Evolutionary conservation across 2,113 vertebrate species (phyloP).

Genomic region (Odobenus rosmarus): DNA sequence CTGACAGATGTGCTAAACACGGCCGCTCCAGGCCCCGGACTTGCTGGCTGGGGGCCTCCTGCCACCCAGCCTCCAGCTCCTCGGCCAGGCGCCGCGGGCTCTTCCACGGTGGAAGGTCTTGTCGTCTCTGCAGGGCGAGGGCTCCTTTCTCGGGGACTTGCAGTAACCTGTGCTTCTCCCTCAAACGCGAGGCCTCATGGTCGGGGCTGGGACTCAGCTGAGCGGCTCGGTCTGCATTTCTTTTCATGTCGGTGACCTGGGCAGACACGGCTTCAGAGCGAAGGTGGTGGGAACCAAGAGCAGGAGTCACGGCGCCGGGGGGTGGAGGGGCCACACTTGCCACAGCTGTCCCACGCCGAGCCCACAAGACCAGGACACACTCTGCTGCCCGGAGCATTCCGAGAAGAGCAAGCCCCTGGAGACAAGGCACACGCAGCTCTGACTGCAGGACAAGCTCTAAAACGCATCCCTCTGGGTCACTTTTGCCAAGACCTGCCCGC

Average conservation of each 20-base stretch:
- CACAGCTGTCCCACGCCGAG: background rate
- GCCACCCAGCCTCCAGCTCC: background rate
- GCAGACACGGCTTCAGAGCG: background rate
- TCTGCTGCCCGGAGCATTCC: fast-evolving
- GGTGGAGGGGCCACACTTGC: background rate
- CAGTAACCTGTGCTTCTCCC: background rate
- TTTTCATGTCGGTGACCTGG: background rate
- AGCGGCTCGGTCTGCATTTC: fast-evolving
- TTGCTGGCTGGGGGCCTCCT: background rate
- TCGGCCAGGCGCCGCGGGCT: background rate
- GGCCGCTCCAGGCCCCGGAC: background rate
- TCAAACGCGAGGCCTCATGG: fast-evolving
- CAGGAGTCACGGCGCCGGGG: fast-evolving
- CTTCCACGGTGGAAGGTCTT: fast-evolving
- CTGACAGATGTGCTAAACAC: fast-evolving
- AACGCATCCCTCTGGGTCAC: fast-evolving
- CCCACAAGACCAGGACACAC: background rate
- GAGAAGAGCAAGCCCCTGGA: background rate
- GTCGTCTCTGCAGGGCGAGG: fast-evolving
- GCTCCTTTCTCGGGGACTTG: background rate
- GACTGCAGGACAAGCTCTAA: fast-evolving
- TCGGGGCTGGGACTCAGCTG: fast-evolving
- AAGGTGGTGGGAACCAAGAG: background rate
- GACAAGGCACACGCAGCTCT: background rate
- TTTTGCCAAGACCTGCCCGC: fast-evolving